Evolutionary conservation across 2,113 vertebrate species (phyloP).

Genomic region (Prochilodus magdalenae): DNA sequence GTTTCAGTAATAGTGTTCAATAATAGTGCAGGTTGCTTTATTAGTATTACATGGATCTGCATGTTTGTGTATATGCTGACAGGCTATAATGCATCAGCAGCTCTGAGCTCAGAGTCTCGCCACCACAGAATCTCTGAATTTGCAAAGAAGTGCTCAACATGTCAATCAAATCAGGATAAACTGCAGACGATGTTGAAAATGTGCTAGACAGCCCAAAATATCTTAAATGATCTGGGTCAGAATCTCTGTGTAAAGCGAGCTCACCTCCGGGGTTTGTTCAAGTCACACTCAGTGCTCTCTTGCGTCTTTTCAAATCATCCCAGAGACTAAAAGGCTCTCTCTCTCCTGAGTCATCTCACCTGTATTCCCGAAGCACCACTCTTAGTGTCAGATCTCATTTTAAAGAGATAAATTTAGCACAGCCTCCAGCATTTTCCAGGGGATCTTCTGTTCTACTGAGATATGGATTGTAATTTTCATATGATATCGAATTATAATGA

Average conservation of each 20-base stretch:
- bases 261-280: background rate
- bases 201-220: background rate
- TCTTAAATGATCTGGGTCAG: background rate
- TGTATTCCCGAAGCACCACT: background rate
- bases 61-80: no score
- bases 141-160: background rate
- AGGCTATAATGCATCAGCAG: no score
- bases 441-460: background rate
- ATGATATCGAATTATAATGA: background rate
- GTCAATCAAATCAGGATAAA: background rate
- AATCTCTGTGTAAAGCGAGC: background rate
- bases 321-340: background rate
- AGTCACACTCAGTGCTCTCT: background rate
- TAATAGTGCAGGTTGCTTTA: background rate
- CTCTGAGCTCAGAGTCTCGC: background rate
- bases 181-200: background rate
- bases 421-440: background rate
- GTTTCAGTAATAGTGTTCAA: background rate
- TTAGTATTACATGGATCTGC: background rate
- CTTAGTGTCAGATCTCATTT: background rate
- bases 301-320: background rate
- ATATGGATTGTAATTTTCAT: background rate
- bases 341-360: background rate
- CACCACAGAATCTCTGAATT: background rate
- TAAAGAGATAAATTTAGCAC: background rate